phyloP scores from a whole-genome alignment of 2,113 vertebrate species.

The Melanerpes aurifrons region DNA sequence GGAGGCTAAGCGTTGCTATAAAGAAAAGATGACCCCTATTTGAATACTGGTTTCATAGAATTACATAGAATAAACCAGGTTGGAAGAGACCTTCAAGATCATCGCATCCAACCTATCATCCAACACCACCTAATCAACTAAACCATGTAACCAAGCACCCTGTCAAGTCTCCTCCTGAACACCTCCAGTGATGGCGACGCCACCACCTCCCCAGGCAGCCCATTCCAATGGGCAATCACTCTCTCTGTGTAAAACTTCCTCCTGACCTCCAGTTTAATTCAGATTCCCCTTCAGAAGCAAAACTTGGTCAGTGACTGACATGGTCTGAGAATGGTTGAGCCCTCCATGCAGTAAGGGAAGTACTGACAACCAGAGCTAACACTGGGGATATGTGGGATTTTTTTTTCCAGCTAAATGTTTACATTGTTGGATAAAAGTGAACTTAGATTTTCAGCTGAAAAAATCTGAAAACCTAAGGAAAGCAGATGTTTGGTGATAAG shows the following conservation, averaged over 20 bases:
- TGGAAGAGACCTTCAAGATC: too few species aligned
- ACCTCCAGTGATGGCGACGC: too few species aligned
- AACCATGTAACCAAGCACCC: too few species aligned
- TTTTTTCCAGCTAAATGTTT: not conserved
- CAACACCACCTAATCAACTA: too few species aligned
- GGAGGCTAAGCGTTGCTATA: not conserved
- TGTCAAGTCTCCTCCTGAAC: too few species aligned
- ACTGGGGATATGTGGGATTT: accelerated
- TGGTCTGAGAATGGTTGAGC: not conserved
- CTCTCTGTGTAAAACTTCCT: too few species aligned
- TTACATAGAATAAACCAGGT: too few species aligned
- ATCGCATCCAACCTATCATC: too few species aligned
- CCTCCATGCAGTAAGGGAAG: not conserved
- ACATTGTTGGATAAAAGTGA: not conserved
- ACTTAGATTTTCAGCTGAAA: not conserved
- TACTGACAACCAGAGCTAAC: not conserved
- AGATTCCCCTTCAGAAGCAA: not conserved
- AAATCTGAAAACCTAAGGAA: not conserved
- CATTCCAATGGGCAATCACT: too few species aligned
- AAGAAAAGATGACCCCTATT: not conserved
- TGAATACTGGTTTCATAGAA: too few species aligned
- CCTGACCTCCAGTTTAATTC: not conserved
- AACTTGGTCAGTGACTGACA: not conserved
- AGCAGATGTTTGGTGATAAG: not conserved
- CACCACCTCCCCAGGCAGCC: too few species aligned